Conservation (phyloP, 2,113 vertebrate genomes). For the Lepidothrix coronata region DNA sequence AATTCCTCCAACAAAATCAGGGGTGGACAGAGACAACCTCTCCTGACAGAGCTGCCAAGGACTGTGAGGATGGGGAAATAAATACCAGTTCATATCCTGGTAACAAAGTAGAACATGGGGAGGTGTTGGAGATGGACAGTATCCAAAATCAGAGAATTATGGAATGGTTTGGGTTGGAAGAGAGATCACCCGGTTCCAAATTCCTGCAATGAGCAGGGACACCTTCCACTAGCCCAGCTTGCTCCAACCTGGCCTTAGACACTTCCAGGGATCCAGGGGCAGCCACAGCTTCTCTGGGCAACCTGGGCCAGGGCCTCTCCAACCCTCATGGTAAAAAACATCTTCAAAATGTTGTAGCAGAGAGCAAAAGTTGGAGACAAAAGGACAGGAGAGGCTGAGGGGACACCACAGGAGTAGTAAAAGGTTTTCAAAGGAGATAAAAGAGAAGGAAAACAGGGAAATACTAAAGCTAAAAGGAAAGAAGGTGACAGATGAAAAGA, state of each 20-base stretch:
- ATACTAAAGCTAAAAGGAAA: not conserved
- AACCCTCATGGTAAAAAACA: not conserved
- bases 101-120: not conserved
- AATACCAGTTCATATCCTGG: not conserved
- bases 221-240: not conserved
- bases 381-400: not conserved
- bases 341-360: not conserved
- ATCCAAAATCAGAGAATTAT: not conserved
- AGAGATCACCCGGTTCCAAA: not conserved
- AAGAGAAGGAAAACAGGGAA: not conserved
- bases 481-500: not conserved
- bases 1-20: not conserved
- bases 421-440: not conserved
- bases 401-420: not conserved
- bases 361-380: not conserved
- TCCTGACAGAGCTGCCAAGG: not conserved
- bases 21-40: not conserved
- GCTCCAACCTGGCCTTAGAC: not conserved
- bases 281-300: not conserved
- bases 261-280: not conserved
- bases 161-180: not conserved
- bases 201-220: not conserved
- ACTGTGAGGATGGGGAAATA: not conserved
- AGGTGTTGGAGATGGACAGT: not conserved
- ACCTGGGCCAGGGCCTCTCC: not conserved